Conservation (phyloP, 2,888 invertebrate species). For the Synanthedon vespiformis region DNA sequence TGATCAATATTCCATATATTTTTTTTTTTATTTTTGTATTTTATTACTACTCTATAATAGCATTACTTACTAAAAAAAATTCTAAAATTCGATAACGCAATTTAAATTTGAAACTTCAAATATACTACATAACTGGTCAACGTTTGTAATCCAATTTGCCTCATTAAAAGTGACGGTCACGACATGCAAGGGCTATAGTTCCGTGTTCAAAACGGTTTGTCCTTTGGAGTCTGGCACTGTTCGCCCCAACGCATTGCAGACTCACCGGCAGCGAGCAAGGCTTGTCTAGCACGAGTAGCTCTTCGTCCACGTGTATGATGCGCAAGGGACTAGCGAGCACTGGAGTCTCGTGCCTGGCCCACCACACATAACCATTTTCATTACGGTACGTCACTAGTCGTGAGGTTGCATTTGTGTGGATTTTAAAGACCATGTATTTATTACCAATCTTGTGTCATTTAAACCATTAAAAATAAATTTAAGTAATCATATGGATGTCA, state of each 20-base stretch:
- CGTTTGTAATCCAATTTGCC: too few species aligned
- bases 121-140: too few species aligned
- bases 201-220: neutral
- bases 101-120: too few species aligned
- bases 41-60: too few species aligned
- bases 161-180: too few species aligned
- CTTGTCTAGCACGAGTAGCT: slow-evolving; percentile 90
- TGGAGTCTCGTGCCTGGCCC: slow-evolving; percentile 87
- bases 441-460: neutral
- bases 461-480: too few species aligned
- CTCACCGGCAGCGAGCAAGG: slow-evolving; percentile 90
- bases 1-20: too few species aligned
- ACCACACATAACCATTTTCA: slow-evolving; percentile 40
- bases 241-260: slow-evolving; percentile 43
- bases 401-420: slow-evolving; percentile 1
- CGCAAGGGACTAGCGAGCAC: slow-evolving; percentile 84
- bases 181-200: neutral
- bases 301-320: slow-evolving; percentile 85
- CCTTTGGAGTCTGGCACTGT: slow-evolving; percentile 35
- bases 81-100: too few species aligned
- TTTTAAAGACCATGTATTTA: too few species aligned
- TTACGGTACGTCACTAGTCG: neutral
- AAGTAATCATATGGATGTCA: too few species aligned
- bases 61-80: too few species aligned
- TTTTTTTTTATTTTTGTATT: too few species aligned